Evolutionary conservation across 2,113 vertebrate species (phyloP).

Genomic region (Spheniscus mendiculus): DNA sequence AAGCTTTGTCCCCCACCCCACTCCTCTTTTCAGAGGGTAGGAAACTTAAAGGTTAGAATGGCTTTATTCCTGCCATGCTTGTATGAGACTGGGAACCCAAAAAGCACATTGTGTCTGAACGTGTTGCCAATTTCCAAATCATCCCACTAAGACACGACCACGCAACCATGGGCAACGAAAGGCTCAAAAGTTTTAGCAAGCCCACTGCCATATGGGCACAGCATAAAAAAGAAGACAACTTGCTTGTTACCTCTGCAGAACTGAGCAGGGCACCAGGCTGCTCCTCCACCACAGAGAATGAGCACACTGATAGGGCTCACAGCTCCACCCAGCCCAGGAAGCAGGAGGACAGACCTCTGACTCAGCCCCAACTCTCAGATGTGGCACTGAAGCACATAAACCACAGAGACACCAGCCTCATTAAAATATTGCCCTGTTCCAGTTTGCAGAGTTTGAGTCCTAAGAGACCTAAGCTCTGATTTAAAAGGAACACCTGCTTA

Average conservation of each 20-base stretch:
- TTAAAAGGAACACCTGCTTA: slow-evolving; percentile 52
- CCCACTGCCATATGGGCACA: background rate
- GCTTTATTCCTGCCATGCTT: background rate
- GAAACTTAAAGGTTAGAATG: background rate
- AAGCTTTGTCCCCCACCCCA: background rate
- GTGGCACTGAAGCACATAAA: slow-evolving; percentile 36
- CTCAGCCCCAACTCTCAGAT: slow-evolving; percentile 37
- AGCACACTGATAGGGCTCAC: background rate
- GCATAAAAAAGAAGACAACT: background rate
- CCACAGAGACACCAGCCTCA: slow-evolving; percentile 14
- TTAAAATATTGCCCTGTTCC: slow-evolving; percentile 3
- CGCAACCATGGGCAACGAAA: background rate
- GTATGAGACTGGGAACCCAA: background rate
- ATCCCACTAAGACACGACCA: background rate
- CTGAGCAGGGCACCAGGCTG: background rate
- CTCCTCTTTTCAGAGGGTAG: background rate
- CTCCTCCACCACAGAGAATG: background rate
- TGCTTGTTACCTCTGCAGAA: background rate
- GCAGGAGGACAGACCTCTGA: slow-evolving; percentile 29
- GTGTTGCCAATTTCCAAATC: background rate
- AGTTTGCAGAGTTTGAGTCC: background rate
- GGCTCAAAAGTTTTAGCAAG: background rate
- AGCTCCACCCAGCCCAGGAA: slow-evolving; percentile 40
- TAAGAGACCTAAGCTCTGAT: background rate
- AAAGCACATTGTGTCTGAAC: background rate